Base-by-base conservation (phyloP, 1,140 invertebrate species). In the Brachionus paranguensis region DNA sequence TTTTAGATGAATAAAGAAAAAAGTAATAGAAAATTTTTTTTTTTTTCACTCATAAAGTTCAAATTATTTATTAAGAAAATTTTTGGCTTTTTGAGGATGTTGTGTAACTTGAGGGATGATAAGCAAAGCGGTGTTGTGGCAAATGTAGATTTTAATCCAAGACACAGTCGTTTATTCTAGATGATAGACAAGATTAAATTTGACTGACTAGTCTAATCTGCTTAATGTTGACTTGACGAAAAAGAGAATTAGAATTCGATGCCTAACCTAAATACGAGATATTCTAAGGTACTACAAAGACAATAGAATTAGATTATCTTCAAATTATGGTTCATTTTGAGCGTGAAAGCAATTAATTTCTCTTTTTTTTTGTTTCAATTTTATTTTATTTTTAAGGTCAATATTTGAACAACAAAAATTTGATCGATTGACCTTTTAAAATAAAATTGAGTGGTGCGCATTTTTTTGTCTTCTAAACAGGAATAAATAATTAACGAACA, bases 221-320 rank as follows among this genome's bases (percentile, higher is more conserved):
- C 27, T 60, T 60, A 60, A 60, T 17, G 20, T 60, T 60, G 53
- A 60, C 20, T 60, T 60, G 53, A 60, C 53, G 53, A 60, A 60
- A 60, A 60, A 3, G 3, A 17, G 53, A 60, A 60, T 60, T 60
- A 24, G 17, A 27, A 60, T 60, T 60, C 53, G 53, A 60, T 60
- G n/a, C 53, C 53, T 60, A 60, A 60, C 65, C 65, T 41, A 68
- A 33, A 68, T 68, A 33, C 33, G 14, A 68, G 65, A 68, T 68
- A 68, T 12, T 68, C 10, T 68, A 68, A 33, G 65, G 33, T 33
- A 68, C 17, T 12, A 33, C 4, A 33, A 33, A 68, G 65, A 68
- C 65, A 68, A 68, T 68, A 68, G 65, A 33, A 60, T 60, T 60
- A 60, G 20, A 72, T 72, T 72, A 72, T 72, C 68, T 72, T 72